Evolutionary conservation across 2,888 invertebrate genomes (phyloP).

Genomic region (Celastrina argiolus): DNA sequence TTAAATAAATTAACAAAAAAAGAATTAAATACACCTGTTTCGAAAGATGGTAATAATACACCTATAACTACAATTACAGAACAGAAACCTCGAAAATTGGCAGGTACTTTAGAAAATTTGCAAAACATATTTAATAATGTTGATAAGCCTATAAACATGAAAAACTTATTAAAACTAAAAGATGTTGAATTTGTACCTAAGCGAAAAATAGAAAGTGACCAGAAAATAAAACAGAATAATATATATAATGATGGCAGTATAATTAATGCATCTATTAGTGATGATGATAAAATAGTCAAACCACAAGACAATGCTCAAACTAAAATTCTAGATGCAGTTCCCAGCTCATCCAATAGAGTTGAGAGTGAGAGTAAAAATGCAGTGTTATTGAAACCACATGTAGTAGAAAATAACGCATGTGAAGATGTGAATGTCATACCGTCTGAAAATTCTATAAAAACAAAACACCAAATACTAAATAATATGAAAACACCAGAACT

Average conservation of each 20-base stretch:
- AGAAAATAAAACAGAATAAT: neutral
- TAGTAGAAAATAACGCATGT: neutral
- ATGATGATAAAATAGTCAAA: neutral
- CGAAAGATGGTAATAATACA: neutral
- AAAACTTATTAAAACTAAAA: conserved; percentile 47
- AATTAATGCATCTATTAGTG: neutral
- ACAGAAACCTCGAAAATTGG: conserved; percentile 22
- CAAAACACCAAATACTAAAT: neutral
- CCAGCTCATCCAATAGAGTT: conserved; percentile 23
- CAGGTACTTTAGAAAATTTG: conserved; percentile 7
- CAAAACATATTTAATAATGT: neutral
- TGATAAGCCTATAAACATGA: conserved; percentile 36
- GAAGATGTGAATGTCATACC: neutral
- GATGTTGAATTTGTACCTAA: conserved; percentile 45
- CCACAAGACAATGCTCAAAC: neutral
- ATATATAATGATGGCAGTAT: conserved; percentile 11
- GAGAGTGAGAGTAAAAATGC: neutral
- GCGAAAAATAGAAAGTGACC: conserved; percentile 22
- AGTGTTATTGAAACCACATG: neutral
- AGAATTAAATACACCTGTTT: neutral
- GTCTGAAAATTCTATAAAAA: neutral
- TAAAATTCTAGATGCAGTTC: conserved; percentile 15
- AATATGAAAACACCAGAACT: neutral
- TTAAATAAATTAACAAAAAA: conserved; percentile 10
- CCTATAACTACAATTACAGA: neutral